Evolutionary conservation across 1,140 invertebrate genomes (phyloP), one percentile per base, ranked within the genome.

Genomic region (Ostrea edulis): DNA sequence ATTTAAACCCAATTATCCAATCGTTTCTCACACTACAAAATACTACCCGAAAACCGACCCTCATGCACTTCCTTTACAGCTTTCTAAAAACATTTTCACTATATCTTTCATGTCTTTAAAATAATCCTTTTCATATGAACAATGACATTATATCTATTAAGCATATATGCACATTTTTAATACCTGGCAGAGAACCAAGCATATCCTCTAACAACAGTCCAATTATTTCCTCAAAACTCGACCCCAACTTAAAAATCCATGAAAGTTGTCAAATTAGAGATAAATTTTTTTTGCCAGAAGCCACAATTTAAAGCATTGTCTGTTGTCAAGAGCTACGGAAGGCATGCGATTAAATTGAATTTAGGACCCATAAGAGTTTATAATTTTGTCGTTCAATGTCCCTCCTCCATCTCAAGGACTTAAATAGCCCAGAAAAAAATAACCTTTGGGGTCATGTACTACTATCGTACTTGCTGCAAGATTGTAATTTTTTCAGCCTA

Each of bases 1-100:
- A 77, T 77, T 77, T 77, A 77, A 77, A 77, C 22, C 68, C 68
- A 77, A 77, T 77, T 77, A 77, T 44, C 68, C 14, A 12, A 25
- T 77, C 25, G 25, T 29, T 77, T 77, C 68, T 77, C 68, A 77
- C 68, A 77, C 8, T 77, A 77, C 9, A 77, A 77, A 77, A 77
- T 14, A 14, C 22, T 29, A 77, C 25, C 68, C 12, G 68, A 35
- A 77, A 77, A 25, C 68, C 25, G 35, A 29, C 29, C 5, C 14
- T 29, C n/a, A 77, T 25, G 9, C 68, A 77, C n/a, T n/a, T 25
- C 22, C 68, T 62, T 62, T 62, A 20, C n/a, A n/a, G 55, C n/a
- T 8, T n/a, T 62, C 68, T 22, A 77, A 22, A 35, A 77, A 77
- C 29, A 25, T 77, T 20, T 0, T 8, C 29, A 77, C 8, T 14